Percentiles rank a stretch among this genome's conserved stretches.
These are phyloP conservation scores for Anguilla rostrata DNA, from an alignment of 2,113 vertebrate species.

Conservation along the genomic window DNA sequence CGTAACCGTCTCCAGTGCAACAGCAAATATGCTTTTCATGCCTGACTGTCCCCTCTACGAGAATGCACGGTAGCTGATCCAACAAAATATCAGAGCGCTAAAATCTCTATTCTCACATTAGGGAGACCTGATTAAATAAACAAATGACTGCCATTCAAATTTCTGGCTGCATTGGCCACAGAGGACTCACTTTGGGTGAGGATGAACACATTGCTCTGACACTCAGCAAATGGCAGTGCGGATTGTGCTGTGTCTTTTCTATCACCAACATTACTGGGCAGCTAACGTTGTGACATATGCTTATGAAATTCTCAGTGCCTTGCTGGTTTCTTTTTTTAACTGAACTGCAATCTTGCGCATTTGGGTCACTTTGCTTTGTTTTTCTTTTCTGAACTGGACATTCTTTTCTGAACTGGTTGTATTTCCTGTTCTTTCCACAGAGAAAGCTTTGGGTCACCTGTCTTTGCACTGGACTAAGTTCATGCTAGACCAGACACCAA, in stretches of 20 bases:
- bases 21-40: background rate
- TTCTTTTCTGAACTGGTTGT: too few relatives aligned
- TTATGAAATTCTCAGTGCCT: background rate
- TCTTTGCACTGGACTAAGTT: background rate
- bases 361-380: background rate
- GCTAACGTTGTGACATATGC: background rate
- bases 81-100: background rate
- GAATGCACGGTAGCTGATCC: background rate
- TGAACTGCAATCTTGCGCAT: background rate
- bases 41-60: background rate
- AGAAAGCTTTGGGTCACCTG: background rate
- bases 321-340: background rate
- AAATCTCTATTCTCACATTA: background rate
- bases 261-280: background rate
- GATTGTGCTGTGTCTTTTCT: background rate
- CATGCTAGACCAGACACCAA: too few relatives aligned
- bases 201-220: background rate
- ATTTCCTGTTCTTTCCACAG: too few relatives aligned
- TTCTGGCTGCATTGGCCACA: background rate
- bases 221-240: background rate
- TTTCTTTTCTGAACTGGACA: background rate
- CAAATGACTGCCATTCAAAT: background rate
- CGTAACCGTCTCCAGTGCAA: background rate
- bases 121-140: background rate
- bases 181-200: background rate